phyloP scores from a whole-genome alignment of 92 coral and sea anemone species.

The Actinostola sp. region DNA sequence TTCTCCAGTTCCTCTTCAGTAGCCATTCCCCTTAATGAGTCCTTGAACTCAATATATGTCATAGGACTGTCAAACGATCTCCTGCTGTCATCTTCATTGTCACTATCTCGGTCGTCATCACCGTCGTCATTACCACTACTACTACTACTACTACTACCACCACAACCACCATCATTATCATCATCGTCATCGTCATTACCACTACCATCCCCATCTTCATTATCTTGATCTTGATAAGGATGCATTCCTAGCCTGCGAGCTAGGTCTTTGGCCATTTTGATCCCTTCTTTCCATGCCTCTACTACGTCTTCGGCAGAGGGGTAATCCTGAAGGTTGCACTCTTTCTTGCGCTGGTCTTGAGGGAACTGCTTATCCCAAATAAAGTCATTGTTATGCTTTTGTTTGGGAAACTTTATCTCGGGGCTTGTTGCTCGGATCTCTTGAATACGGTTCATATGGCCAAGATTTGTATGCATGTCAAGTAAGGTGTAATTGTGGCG shows the following conservation, averaged over 20 bases:
- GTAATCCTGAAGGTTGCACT: too few species aligned
- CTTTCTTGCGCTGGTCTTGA: too few species aligned
- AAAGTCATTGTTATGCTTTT: slow-evolving; percentile 45
- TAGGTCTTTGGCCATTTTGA: too few species aligned
- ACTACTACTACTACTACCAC: too few species aligned
- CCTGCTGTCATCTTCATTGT: neutral
- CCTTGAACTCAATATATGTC: slow-evolving; percentile 39
- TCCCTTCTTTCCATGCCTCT: too few species aligned
- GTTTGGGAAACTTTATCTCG: slow-evolving; percentile 43
- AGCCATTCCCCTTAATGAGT: slow-evolving; percentile 45
- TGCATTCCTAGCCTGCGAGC: too few species aligned
- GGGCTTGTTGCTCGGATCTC: slow-evolving; percentile 42
- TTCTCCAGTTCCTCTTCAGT: slow-evolving; percentile 60
- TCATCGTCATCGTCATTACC: slow-evolving; percentile 39
- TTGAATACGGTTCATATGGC: slow-evolving; percentile 54
- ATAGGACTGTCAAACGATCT: slow-evolving; percentile 20
- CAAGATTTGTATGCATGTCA: slow-evolving; percentile 58
- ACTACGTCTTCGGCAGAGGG: too few species aligned
- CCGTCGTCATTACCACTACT: slow-evolving; percentile 5
- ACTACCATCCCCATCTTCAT: slow-evolving; percentile 29
- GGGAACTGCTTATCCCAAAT: too few species aligned
- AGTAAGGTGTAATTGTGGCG: slow-evolving; percentile 51
- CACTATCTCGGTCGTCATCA: neutral
- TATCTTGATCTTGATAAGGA: too few species aligned
- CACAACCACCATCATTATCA: slow-evolving; percentile 27